Conservation (phyloP, 2,888 invertebrate species). For the Uropetala carovei region DNA sequence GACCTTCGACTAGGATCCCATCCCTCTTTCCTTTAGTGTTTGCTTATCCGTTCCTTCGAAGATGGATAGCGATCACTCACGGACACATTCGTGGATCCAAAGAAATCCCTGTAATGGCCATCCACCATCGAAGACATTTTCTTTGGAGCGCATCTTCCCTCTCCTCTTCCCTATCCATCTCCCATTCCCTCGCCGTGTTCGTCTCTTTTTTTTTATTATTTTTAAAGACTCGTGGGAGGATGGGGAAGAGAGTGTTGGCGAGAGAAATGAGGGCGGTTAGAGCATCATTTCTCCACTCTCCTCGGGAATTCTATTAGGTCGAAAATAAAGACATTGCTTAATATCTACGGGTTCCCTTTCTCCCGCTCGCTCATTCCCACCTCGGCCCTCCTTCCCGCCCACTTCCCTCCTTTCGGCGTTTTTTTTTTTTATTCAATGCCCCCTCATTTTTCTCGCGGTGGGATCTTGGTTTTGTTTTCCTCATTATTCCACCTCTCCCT, state of each 20-base stretch:
- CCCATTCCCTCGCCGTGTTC: no score
- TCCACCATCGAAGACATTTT: no score
- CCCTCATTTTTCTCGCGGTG: constrained; percentile 15
- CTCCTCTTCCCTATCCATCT: no score
- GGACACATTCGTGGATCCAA: no score
- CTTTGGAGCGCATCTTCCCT: no score
- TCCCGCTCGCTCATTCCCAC: not conserved
- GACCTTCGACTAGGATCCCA: no score
- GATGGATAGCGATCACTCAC: no score
- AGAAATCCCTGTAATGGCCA: no score
- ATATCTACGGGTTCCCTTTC: constrained; percentile 27
- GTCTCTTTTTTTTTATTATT: not conserved
- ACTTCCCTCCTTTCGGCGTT: not conserved
- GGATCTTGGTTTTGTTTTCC: constrained; percentile 28
- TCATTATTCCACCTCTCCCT: not conserved
- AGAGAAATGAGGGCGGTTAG: constrained; percentile 32
- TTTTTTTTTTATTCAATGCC: constrained; percentile 29
- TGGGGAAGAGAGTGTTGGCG: not conserved
- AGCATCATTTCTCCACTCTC: not conserved
- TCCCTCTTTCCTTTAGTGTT: no score
- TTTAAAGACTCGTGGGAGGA: not conserved
- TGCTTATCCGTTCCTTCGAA: no score
- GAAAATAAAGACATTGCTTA: constrained; percentile 35
- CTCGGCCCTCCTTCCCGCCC: not conserved
- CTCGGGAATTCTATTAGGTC: constrained; percentile 23